Evolutionary conservation across 2,797 vertebrate species (phyloP).

Genomic region (Acestrorhynchus altus): DNA sequence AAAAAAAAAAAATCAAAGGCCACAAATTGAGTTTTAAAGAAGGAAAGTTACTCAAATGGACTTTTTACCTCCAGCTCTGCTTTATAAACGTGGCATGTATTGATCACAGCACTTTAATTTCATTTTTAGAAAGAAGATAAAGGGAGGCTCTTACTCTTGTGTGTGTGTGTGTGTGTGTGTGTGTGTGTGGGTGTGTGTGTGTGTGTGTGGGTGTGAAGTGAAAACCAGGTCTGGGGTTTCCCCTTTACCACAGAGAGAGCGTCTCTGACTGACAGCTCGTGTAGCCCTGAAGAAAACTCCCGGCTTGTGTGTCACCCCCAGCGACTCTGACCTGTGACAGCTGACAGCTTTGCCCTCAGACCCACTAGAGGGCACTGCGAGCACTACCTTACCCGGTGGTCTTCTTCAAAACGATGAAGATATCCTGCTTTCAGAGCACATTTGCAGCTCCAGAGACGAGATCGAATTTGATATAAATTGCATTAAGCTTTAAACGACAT

Average conservation of each 20-base stretch:
- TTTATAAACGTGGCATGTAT: not conserved
- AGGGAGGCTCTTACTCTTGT: not conserved
- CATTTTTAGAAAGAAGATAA: not conserved
- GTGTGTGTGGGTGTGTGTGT: not conserved
- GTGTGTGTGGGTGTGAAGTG: not conserved
- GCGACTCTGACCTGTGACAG: not conserved
- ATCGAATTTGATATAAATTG: conserved; percentile 80
- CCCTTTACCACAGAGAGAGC: conserved; percentile 22
- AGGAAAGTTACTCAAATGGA: not conserved
- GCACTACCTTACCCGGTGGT: conserved; percentile 65
- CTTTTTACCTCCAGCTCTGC: not conserved
- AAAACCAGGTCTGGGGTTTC: conserved; percentile 29
- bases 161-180: conserved; percentile 9
- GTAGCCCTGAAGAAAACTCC: not conserved
- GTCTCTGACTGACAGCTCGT: conserved; percentile 20
- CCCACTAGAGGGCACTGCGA: conserved; percentile 81
- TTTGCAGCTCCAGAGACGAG: conserved; percentile 73
- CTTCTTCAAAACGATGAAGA: conserved; percentile 34
- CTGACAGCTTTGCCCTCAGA: conserved; percentile 9
- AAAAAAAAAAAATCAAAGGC: not conserved
- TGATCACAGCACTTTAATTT: not conserved
- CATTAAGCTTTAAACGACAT: conserved; percentile 79
- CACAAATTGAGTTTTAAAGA: not conserved
- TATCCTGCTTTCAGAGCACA: conserved; percentile 58
- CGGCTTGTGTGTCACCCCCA: conserved; percentile 18